Percentiles rank a stretch among this genome's conserved stretches.
These are phyloP conservation scores for Plecotus auritus DNA, from an alignment of 2,113 vertebrate genomes.

Conservation along the genomic window DNA sequence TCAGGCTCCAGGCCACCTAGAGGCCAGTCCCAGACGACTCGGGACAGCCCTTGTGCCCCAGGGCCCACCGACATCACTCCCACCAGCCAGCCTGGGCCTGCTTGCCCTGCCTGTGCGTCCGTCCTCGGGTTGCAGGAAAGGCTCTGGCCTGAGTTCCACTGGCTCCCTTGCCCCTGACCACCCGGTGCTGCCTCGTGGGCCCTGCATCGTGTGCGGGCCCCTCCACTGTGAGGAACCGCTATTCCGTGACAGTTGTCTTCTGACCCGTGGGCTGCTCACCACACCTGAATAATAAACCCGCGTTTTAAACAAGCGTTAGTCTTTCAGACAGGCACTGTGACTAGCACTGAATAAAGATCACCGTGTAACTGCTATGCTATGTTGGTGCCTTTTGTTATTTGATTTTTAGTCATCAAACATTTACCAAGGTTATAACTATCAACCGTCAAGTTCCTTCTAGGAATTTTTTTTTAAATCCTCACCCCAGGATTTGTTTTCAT, in stretches of 20 bases:
- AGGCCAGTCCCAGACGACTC: no score
- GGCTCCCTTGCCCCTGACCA: background rate
- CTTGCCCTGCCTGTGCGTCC: fast-evolving
- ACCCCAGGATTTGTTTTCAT: no score
- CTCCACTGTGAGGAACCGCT: background rate
- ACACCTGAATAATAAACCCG: background rate
- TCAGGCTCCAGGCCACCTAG: background rate
- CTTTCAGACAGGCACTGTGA: background rate
- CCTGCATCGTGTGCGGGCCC: background rate
- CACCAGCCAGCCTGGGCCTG: background rate
- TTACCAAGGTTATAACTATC: background rate
- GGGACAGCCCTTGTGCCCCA: background rate
- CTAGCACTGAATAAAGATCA: fast-evolving
- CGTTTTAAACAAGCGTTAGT: background rate
- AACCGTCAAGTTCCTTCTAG: background rate
- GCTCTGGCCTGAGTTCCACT: background rate
- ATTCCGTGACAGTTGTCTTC: background rate
- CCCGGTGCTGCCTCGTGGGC: background rate
- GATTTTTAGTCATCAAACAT: background rate
- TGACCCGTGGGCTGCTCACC: background rate
- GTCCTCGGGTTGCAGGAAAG: background rate
- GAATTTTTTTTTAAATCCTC: background rate
- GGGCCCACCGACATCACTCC: background rate
- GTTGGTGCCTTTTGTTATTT: background rate
- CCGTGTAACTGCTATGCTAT: background rate